Base-by-base conservation (phyloP, 2,797 vertebrate species). In the Phrynocephalus guinanensis region DNA sequence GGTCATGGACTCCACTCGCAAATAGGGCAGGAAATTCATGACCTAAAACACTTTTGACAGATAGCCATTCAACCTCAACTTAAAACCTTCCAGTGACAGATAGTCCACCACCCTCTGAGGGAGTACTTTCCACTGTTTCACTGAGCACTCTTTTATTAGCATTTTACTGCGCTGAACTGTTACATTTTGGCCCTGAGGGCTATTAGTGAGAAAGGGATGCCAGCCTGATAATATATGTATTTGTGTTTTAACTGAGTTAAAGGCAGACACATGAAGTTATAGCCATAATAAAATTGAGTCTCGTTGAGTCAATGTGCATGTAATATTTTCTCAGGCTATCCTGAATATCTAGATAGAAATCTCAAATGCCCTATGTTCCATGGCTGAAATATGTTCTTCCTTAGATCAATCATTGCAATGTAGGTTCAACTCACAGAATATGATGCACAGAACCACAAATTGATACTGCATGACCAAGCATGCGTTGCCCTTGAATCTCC, bases 181-280 rank as follows among this genome's bases (percentile, higher is more conserved):
- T 70, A 30, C 63, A n/a, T 66, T 87, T 86, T 79, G 28, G 38
- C 84, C 9, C 20, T 88, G 38, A 80, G 48, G 8, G 30, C 30
- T 80, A 16, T 38, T 50, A 71, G 38, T 63, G 18, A 38, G 24
- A 82, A 52, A 66, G 1, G 24, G 60, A 16, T 63, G 60, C 16
- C 60, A 63, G 3, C 11, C 60, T 63, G 18, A 20, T 4, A 63
- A 63, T 70, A 50, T 18, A 10, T 48, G 56, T n/a, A 8, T 24
- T 38, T 85, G 1, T 20, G 11, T 83, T 73, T 78, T 67, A 33
- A 78, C 3, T 48, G 68, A 52, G 5, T 79, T 52, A 79, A 63
- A 52, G 13, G 15, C 44, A 66, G 30, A 79, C 50, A 71, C 16
- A 79, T 24, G 3, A 70, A 33, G 28, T 68, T 6, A 30, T 24